A percentile compares a stretch with the other conserved stretches of the same genome.
phyloP scores from a whole-genome alignment of 1,140 invertebrate genomes.

The Fragariocoptes setiger region DNA sequence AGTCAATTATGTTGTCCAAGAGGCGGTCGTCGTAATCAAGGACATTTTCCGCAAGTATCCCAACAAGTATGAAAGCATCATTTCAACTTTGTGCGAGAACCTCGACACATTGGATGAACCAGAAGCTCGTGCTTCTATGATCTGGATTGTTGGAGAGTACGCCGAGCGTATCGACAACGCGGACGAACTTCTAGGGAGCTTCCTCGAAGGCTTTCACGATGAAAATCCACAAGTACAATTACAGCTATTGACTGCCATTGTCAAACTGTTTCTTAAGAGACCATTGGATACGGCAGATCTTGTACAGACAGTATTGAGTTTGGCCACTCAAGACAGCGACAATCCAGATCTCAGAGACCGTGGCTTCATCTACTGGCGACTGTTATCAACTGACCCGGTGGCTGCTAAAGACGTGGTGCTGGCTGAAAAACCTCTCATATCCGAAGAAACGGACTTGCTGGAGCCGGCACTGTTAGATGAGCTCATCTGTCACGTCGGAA shows the following conservation, averaged over 20 bases:
- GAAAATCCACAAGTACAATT: conserved; percentile 96
- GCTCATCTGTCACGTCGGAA: conserved; percentile 94
- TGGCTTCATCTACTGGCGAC: conserved; percentile 96
- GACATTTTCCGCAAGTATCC: conserved; percentile 93
- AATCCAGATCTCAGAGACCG: conserved; percentile 93
- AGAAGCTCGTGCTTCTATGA: conserved; percentile 95
- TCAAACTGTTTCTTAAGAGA: conserved; percentile 88
- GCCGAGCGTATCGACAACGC: conserved; percentile 98
- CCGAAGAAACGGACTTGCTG: conserved; percentile 89
- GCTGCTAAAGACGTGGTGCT: conserved; percentile 96
- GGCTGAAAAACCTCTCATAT: conserved; percentile 94
- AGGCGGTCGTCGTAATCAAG: conserved; percentile 98
- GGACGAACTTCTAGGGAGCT: conserved; percentile 86
- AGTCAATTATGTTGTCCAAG: conserved; percentile 97
- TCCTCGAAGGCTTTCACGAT: conserved; percentile 97
- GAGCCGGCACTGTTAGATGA: conserved; percentile 93
- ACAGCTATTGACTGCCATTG: conserved; percentile 82
- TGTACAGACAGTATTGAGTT: conserved; percentile 63
- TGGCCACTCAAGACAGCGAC: conserved; percentile 91
- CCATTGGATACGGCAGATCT: conserved; percentile 93
- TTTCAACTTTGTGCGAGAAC: conserved; percentile 95
- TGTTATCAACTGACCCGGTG: conserved; percentile 89
- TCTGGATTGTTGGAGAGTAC: conserved; percentile 99
- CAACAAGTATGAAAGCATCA: conserved; percentile 98
- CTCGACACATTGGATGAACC: conserved; percentile 94